Conservation (phyloP, 1,140 invertebrate species). For the Vollenhovia emeryi region DNA sequence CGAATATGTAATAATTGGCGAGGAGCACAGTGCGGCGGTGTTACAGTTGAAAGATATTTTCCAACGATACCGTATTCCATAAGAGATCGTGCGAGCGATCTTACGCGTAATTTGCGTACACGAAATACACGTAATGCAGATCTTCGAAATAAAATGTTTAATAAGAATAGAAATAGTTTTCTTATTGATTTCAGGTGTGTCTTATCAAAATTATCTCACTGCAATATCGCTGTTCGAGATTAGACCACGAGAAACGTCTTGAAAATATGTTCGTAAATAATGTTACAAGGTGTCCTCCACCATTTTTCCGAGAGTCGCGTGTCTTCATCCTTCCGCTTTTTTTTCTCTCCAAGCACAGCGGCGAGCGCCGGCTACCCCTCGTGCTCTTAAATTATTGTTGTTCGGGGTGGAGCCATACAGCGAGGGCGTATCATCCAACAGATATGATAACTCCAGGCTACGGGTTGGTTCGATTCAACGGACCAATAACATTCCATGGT, state of each 20-base stretch:
- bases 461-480: conserved; percentile 73
- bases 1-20: background rate
- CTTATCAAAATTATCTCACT: background rate
- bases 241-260: background rate
- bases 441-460: conserved; percentile 81
- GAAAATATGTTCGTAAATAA: conserved; percentile 6
- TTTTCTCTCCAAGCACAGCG: conserved; percentile 55
- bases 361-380: conserved; percentile 52
- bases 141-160: background rate
- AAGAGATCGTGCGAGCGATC: background rate
- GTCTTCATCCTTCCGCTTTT: conserved; percentile 39
- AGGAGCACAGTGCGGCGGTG: background rate
- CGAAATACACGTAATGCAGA: background rate
- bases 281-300: background rate
- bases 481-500: conserved; percentile 76
- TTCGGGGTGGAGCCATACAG: conserved; percentile 78
- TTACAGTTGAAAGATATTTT: background rate
- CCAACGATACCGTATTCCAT: background rate
- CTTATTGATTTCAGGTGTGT: background rate
- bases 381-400: conserved; percentile 81
- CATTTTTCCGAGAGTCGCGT: background rate
- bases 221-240: background rate
- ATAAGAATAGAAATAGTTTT: background rate
- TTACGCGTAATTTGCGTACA: background rate
- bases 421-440: conserved; percentile 80